A percentile compares a stretch with the other conserved stretches of the same genome.
These are phyloP conservation scores for Leucania comma DNA, from an alignment of 2,888 invertebrate species.

Conservation along the genomic window DNA sequence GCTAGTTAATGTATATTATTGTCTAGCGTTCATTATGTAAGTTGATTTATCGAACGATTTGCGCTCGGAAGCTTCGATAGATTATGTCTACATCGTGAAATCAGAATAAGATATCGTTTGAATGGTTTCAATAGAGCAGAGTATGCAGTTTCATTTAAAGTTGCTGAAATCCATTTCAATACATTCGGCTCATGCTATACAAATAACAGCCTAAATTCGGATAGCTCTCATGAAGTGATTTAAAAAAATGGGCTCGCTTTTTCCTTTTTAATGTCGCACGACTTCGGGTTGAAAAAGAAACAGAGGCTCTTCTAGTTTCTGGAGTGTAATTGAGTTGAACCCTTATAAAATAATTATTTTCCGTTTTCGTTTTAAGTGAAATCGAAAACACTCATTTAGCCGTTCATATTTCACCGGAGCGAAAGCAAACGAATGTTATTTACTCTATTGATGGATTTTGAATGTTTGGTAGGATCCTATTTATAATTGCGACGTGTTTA, in stretches of 20 bases:
- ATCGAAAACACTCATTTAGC: slow-evolving; percentile 63
- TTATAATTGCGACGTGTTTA: slow-evolving; percentile 53
- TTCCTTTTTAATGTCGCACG: slow-evolving; percentile 17
- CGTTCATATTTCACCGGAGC: slow-evolving; percentile 57
- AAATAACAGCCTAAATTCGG: slow-evolving; percentile 8
- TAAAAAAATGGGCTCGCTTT: slow-evolving; percentile 16
- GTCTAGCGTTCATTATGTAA: slow-evolving; percentile 37
- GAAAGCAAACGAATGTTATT: slow-evolving; percentile 57
- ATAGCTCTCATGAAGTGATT: slow-evolving; percentile 11
- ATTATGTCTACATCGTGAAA: slow-evolving; percentile 9
- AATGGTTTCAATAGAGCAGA: neutral
- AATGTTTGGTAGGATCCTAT: slow-evolving; percentile 42
- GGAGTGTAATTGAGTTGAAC: slow-evolving; percentile 69
- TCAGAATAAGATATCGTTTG: slow-evolving; percentile 10
- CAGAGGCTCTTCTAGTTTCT: slow-evolving; percentile 50
- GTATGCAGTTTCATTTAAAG: slow-evolving; percentile 8
- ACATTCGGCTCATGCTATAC: neutral
- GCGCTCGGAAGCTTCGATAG: slow-evolving; percentile 18
- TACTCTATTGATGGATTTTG: slow-evolving; percentile 64
- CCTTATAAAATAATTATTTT: slow-evolving; percentile 68
- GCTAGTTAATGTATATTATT: slow-evolving; percentile 65
- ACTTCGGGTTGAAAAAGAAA: slow-evolving; percentile 32
- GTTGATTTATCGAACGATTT: slow-evolving; percentile 45
- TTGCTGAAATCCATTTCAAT: neutral
- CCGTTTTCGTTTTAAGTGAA: slow-evolving; percentile 63